Conservation (phyloP, 2,113 vertebrate species). For the Pogona vitticeps region DNA sequence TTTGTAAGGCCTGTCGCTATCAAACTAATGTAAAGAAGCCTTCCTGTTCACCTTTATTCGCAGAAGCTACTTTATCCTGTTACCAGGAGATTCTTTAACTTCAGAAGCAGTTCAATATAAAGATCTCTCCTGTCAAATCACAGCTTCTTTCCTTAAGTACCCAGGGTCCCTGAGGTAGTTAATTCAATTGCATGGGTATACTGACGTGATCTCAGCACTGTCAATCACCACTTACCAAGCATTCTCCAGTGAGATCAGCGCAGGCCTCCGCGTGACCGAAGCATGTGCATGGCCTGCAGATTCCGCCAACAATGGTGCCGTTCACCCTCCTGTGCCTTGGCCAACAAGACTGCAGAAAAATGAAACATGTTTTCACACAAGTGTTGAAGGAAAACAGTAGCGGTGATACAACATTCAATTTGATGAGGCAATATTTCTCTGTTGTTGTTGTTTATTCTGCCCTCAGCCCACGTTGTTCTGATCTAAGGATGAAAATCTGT, state of each 20-base stretch:
- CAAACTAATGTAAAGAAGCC: conserved; percentile 32
- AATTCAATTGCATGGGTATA: conserved; percentile 11
- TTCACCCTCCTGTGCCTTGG: conserved; percentile 81
- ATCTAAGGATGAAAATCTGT: no score
- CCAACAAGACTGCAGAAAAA: conserved; percentile 78
- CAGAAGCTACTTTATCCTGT: not conserved
- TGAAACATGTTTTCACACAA: not conserved
- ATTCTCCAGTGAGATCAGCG: conserved; percentile 81
- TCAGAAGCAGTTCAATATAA: conserved; percentile 40
- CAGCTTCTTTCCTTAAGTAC: conserved; percentile 30
- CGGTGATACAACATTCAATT: not conserved
- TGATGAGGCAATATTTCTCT: not conserved
- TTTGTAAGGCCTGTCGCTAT: conserved; percentile 22
- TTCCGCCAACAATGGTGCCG: conserved; percentile 78
- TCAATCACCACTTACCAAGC: conserved; percentile 76
- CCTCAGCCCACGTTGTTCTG: no score
- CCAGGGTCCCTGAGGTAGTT: conserved; percentile 9
- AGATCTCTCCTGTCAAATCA: not conserved
- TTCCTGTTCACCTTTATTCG: conserved; percentile 2
- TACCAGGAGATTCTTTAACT: conserved; percentile 1
- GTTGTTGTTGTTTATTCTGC: not conserved
- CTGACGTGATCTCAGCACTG: not conserved
- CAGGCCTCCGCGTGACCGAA: conserved; percentile 80
- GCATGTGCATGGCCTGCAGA: conserved; percentile 82
- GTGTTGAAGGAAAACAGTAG: not conserved